These are phyloP conservation scores for Quadriops clusia DNA, from an alignment of 2,888 invertebrate genomes.

Conservation along the genomic window DNA sequence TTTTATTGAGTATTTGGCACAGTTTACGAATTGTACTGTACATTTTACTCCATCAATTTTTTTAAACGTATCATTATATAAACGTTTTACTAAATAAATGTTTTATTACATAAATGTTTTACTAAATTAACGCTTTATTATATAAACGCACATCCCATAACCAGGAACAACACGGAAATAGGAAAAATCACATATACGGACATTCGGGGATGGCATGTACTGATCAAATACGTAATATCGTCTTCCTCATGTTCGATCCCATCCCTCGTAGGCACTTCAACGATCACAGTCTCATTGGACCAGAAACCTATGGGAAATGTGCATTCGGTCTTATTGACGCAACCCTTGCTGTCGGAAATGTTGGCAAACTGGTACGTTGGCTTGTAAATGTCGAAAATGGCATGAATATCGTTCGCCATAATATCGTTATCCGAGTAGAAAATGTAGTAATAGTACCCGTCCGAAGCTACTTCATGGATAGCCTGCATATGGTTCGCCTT, in stretches of 20 bases:
- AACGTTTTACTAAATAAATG: no score
- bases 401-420: conserved; percentile 68
- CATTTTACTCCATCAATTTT: no score
- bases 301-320: conserved; percentile 59
- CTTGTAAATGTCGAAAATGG: conserved; percentile 73
- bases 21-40: no score
- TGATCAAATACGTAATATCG: conserved; percentile 58
- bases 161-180: conserved; percentile 59
- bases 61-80: no score
- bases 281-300: conserved; percentile 68
- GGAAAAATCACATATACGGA: conserved; percentile 72
- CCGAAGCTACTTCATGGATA: conserved; percentile 57
- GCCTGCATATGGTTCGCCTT: conserved; percentile 55
- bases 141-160: conserved; percentile 72
- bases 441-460: conserved; percentile 82
- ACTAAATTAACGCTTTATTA: conserved; percentile 32
- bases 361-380: conserved; percentile 71
- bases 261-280: conserved; percentile 72
- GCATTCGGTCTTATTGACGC: conserved; percentile 68
- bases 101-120: conserved; percentile 11
- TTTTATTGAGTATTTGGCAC: no score
- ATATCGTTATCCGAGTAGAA: conserved; percentile 80
- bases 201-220: conserved; percentile 70
- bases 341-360: conserved; percentile 51
- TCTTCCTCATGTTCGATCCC: conserved; percentile 67